Evolutionary conservation across 2,797 vertebrate genomes (phyloP), one percentile per base, ranked within the genome.

Genomic region (Xerus rutilus): DNA sequence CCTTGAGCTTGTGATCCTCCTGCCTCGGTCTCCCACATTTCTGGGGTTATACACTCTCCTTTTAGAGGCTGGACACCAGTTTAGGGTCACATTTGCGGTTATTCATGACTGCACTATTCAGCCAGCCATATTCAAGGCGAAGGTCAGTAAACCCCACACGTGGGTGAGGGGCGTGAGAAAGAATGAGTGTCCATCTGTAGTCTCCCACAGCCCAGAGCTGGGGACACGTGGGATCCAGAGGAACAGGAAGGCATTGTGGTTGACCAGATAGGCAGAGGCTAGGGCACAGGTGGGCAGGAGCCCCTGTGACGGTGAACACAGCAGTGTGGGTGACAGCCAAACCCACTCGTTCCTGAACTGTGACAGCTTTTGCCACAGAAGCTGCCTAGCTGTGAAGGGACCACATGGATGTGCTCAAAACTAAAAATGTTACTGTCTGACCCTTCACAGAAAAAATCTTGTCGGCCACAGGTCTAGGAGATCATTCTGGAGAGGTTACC

Each of bases 341-440:
- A 6, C 39, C 54, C 3, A 0, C 21, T 54, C 1, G 0, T 15
- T n/a, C 28, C 3, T 5, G 5, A 28, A 7, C 32, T 14, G 17
- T 15, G 74, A 65, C 20, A 59, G 74, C 73, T n/a, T 85, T n/a
- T 30, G 3, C 14, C 23, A 14, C 1, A 7, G 1, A 30, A 70
- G 54, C 84, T 39, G 6, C 15, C 0, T 11, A 23, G 62, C 21
- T 43, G 3, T 20, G 5, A 62, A 82, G 49, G 81, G 23, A 25
- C 15, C 54, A 15, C 15, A 23, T 4, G 15, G 39, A 39, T 39
- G 25, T 52, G 88, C 73, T 0, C 35, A 47, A 49, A 81, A 20
- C 47, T 17, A 20, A 28, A 79, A 70, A 74, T 32, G 57, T 18
- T 86, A 11, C 52, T 21, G 0, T 49, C 17, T 57, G 45, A 10